Conservation (phyloP, 2,113 vertebrate genomes). For the Bubalus kerabau region DNA sequence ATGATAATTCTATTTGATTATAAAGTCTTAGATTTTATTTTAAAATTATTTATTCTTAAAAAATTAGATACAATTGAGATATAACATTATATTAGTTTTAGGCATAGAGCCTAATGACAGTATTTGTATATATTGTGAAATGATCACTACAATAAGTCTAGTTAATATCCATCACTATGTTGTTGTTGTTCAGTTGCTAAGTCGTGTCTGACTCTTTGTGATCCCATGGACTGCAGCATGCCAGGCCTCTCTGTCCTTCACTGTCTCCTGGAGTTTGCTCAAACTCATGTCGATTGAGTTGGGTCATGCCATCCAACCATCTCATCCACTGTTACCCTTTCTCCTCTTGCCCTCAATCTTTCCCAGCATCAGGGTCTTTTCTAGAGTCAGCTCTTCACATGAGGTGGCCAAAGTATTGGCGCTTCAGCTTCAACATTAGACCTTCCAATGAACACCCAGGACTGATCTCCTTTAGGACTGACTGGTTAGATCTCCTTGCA, state of each 20-base stretch:
- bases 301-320: neutral
- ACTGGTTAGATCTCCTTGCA: neutral
- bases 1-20: neutral
- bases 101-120: neutral
- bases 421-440: neutral
- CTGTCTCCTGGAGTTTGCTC: neutral
- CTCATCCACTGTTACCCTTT: neutral
- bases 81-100: neutral
- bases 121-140: neutral
- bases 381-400: neutral
- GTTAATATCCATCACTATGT: neutral
- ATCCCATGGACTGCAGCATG: neutral
- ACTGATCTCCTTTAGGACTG: neutral
- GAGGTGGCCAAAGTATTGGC: neutral
- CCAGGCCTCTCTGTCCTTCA: neutral
- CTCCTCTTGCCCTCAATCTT: neutral
- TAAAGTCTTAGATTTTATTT: constrained; percentile 14
- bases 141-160: neutral
- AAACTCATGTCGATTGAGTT: neutral
- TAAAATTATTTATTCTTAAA: neutral
- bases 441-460: neutral
- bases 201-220: neutral
- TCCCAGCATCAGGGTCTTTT: neutral
- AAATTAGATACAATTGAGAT: neutral
- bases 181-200: neutral